phyloP scores from a whole-genome alignment of 2,888 invertebrate species.

The Lasioglossum oenotherae region DNA sequence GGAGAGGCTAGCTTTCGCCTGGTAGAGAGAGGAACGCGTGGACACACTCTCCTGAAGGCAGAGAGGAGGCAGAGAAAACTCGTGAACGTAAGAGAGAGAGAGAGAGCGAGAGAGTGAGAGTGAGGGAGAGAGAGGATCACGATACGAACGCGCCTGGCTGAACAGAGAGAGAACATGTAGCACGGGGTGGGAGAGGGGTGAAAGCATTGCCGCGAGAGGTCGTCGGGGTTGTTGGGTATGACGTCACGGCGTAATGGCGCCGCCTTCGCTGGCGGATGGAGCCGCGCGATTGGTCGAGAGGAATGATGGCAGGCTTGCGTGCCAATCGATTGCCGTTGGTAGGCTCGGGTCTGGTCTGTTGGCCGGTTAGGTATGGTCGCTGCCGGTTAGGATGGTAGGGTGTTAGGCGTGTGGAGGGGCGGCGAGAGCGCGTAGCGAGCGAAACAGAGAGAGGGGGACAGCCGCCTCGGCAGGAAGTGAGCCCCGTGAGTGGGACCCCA shows the following conservation, averaged over 20 bases:
- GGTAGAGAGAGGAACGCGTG: conserved; percentile 30
- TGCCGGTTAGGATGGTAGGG: conserved; percentile 55
- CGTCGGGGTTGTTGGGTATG: conserved; percentile 71
- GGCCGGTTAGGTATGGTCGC: conserved; percentile 71
- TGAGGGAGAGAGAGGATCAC: background rate
- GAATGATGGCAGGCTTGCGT: conserved; percentile 83
- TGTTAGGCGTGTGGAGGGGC: conserved; percentile 52
- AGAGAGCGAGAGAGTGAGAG: background rate
- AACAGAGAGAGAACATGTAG: background rate
- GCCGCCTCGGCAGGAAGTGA: conserved; percentile 78
- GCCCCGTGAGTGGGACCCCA: conserved; percentile 71
- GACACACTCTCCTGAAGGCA: conserved; percentile 22
- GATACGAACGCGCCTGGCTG: background rate
- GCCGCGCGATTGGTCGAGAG: conserved; percentile 76
- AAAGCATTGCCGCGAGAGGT: conserved; percentile 75
- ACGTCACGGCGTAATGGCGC: conserved; percentile 75
- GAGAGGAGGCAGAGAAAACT: conserved; percentile 13
- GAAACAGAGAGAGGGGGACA: conserved; percentile 65
- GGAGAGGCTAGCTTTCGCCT: conserved; percentile 26
- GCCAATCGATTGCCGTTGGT: conserved; percentile 82
- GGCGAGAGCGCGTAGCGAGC: conserved; percentile 48
- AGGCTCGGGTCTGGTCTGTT: conserved; percentile 68
- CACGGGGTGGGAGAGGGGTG: conserved; percentile 23
- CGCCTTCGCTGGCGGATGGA: conserved; percentile 71
- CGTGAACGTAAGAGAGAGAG: conserved; percentile 29